Evolutionary conservation across 64 coral and sea anemone genomes (phyloP).

Genomic region (Orbicella faveolata): DNA sequence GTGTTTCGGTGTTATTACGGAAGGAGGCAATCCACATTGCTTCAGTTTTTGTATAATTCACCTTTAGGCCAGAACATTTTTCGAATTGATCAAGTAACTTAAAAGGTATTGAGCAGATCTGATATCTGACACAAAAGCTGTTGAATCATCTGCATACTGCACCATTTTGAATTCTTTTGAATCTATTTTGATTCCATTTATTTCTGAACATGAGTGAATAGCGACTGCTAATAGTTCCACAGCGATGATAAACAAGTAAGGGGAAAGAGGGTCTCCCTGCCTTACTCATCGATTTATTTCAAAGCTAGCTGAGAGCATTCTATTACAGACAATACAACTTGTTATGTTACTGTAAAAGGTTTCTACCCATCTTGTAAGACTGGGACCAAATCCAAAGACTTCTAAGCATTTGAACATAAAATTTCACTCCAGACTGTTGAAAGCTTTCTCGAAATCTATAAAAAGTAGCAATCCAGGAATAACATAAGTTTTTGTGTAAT

Average conservation of each 20-base stretch:
- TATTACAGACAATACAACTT: conserved; percentile 1
- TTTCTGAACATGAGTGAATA: conserved; percentile 25
- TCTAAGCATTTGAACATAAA: conserved; percentile 4
- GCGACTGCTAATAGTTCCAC: conserved; percentile 24
- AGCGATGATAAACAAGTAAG: conserved; percentile 31
- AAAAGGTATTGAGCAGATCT: conserved; percentile 32
- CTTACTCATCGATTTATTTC: conserved; percentile 30
- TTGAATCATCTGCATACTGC: conserved; percentile 7
- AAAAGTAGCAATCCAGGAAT: background rate
- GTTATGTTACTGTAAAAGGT: conserved; percentile 7
- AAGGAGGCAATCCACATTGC: conserved; percentile 8
- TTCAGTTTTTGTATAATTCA: conserved; percentile 31
- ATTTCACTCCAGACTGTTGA: background rate
- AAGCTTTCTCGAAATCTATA: background rate
- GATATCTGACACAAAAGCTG: conserved; percentile 19
- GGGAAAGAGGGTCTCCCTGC: conserved; percentile 31
- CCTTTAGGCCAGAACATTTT: conserved; percentile 17
- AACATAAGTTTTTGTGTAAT: background rate
- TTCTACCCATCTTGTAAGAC: background rate
- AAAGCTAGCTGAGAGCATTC: conserved; percentile 9
- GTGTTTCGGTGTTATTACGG: background rate
- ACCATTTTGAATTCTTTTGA: conserved; percentile 32
- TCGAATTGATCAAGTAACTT: conserved; percentile 17
- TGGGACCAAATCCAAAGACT: background rate
- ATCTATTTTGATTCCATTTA: conserved; percentile 27